A percentile compares a stretch with the other conserved stretches of the same genome.
These are phyloP conservation scores for Xyrichtys novacula DNA, from an alignment of 2,797 vertebrate species.

Conservation along the genomic window DNA sequence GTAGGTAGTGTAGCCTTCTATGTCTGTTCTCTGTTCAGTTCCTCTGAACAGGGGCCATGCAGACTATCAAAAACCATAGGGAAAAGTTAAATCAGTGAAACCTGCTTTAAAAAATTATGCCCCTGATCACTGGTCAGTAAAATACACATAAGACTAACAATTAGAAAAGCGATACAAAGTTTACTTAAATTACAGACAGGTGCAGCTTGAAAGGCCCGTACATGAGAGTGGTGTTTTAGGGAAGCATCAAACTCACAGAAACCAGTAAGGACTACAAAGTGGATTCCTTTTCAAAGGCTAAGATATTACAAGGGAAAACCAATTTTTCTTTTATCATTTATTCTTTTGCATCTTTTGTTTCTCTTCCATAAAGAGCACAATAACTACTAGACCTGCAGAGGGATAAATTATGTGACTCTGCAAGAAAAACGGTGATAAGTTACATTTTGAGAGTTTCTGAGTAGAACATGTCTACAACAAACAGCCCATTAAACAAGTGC, in stretches of 20 bases:
- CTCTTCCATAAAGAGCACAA: not conserved
- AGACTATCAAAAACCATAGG: no score
- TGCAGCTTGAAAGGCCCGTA: no score
- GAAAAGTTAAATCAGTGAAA: no score
- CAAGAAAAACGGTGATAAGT: not conserved
- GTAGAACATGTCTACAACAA: not conserved
- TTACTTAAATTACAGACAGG: constrained; percentile 10
- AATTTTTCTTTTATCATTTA: not conserved
- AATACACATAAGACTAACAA: no score
- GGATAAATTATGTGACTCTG: not conserved
- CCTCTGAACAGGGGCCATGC: no score
- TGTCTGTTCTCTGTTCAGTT: no score
- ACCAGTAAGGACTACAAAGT: no score
- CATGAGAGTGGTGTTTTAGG: no score
- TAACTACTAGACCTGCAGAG: not conserved
- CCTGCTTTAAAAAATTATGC: no score
- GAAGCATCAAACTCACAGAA: not conserved
- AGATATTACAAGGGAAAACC: not conserved
- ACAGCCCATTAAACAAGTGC: not conserved
- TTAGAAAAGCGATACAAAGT: constrained; percentile 1
- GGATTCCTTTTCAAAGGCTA: no score
- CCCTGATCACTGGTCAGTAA: no score
- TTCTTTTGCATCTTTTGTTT: not conserved
- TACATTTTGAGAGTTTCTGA: not conserved
- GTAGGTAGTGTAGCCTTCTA: no score